Conservation (phyloP, 2,888 invertebrate genomes). For the Andrena flavipes region DNA sequence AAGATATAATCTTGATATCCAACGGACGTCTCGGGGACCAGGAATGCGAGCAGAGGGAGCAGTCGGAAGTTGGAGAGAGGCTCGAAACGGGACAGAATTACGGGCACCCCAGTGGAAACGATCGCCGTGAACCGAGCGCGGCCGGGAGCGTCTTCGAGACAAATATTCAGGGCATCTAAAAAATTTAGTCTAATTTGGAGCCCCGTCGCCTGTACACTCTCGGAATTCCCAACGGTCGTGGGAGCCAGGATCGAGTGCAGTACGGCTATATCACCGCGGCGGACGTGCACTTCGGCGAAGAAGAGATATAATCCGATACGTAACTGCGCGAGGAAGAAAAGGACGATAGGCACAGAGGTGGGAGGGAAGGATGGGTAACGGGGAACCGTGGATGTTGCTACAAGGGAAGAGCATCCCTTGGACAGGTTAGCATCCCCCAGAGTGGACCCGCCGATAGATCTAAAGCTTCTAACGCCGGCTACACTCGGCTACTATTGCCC, state of each 20-base stretch:
- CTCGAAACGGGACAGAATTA: background rate
- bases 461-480: conserved; percentile 71
- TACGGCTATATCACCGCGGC: conserved; percentile 34
- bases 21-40: background rate
- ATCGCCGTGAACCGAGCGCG: background rate
- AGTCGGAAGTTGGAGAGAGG: background rate
- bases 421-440: conserved; percentile 77
- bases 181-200: conserved; percentile 59
- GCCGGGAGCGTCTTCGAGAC: conserved; percentile 4
- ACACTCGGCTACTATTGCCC: conserved; percentile 28
- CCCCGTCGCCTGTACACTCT: conserved; percentile 12
- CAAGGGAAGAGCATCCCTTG: conserved; percentile 68
- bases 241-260: conserved; percentile 28
- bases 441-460: conserved; percentile 75
- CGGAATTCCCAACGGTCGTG: conserved; percentile 37
- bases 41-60: background rate
- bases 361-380: conserved; percentile 27
- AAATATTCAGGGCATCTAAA: conserved; percentile 37
- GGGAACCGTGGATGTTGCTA: conserved; percentile 55
- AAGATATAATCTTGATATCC: conserved; percentile 41
- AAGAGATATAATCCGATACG: conserved; percentile 73
- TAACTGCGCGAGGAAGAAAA: conserved; percentile 58
- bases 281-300: conserved; percentile 67
- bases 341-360: conserved; percentile 31
- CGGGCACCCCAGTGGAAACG: conserved; percentile 1